Percentiles rank a stretch among this genome's conserved stretches.
Evolutionary conservation across 2,113 vertebrate genomes (phyloP).

Genomic region (Melospiza georgiana): DNA sequence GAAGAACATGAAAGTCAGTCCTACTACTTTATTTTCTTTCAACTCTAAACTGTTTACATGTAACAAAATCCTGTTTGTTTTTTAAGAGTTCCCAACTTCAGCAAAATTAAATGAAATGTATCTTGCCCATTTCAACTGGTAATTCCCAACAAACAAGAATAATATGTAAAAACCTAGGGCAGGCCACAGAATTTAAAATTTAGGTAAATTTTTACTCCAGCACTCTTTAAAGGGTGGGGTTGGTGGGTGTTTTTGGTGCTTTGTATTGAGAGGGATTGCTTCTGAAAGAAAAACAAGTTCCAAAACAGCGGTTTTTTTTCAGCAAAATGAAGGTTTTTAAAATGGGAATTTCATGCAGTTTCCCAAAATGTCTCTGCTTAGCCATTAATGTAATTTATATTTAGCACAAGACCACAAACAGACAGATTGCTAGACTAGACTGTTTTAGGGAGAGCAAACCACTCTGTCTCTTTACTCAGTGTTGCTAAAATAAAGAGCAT

Average conservation of each 20-base stretch:
- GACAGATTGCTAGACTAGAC: background rate
- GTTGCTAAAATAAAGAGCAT: background rate
- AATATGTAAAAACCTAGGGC: background rate
- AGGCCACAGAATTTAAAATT: background rate
- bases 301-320: background rate
- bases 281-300: background rate
- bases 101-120: background rate
- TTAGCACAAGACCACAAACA: conserved; percentile 51
- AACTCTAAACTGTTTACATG: background rate
- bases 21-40: background rate
- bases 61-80: background rate
- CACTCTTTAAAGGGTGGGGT: background rate
- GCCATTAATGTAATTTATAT: conserved; percentile 52
- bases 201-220: background rate
- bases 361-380: conserved; percentile 20
- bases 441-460: background rate
- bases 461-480: background rate
- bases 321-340: conserved; percentile 16
- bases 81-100: background rate
- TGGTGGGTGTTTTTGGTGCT: background rate
- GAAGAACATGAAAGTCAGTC: background rate
- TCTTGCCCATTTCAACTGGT: background rate
- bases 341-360: conserved; percentile 36
- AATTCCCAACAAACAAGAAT: background rate
- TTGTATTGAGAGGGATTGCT: background rate